Conservation (phyloP, 2,888 invertebrate genomes). For the Vesta saturnalis region DNA sequence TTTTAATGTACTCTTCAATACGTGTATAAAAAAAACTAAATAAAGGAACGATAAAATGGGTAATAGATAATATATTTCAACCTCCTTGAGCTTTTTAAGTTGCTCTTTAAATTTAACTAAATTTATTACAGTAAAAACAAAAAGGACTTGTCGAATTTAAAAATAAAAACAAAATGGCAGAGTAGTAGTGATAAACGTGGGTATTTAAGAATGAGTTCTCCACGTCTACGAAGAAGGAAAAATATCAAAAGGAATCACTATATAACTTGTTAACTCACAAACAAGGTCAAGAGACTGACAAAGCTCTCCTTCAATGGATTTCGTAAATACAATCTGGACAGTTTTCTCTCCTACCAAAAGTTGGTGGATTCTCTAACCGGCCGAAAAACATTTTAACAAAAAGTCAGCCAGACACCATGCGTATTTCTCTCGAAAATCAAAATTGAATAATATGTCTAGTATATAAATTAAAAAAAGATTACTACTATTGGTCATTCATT, state of each 20-base stretch:
- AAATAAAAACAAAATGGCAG: not conserved
- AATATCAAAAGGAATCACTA: not conserved
- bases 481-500: not conserved
- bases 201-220: not conserved
- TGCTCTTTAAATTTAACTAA: too few relatives aligned
- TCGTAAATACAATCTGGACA: conserved; percentile 15
- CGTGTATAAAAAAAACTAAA: too few relatives aligned
- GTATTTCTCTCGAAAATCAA: not conserved
- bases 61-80: too few relatives aligned
- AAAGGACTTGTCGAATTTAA: too few relatives aligned
- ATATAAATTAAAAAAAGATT: not conserved
- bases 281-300: conserved; percentile 13
- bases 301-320: conserved; percentile 14
- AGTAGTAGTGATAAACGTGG: not conserved
- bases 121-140: too few relatives aligned
- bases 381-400: conserved; percentile 8
- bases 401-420: conserved; percentile 3
- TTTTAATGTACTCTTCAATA: too few relatives aligned
- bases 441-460: not conserved
- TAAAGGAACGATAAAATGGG: too few relatives aligned
- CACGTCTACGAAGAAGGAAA: not conserved
- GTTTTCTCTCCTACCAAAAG: not conserved
- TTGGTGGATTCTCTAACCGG: conserved; percentile 10
- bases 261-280: conserved; percentile 14
- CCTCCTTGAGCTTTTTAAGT: too few relatives aligned